phyloP scores from a whole-genome alignment of 2,888 invertebrate genomes.

The Lacanobia wlatinum region DNA sequence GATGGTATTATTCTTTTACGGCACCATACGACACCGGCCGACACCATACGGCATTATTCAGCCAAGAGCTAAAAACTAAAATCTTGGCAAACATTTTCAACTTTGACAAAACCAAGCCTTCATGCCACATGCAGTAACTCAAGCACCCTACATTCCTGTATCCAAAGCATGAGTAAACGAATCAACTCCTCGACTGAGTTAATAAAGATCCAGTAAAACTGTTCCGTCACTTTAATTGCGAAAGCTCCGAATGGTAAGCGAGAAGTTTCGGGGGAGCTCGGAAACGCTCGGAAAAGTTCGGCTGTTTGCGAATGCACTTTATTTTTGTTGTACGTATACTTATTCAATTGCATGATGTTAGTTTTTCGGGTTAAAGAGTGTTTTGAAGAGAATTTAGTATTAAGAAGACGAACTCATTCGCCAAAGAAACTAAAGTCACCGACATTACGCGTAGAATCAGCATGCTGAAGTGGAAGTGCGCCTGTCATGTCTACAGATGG shows the following conservation, averaged over 20 bases:
- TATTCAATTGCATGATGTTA: slow-evolving; percentile 2
- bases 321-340: slow-evolving; percentile 34
- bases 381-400: not conserved
- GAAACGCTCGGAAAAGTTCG: slow-evolving; percentile 45
- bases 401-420: no score
- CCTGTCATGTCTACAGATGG: no score
- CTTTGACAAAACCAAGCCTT: not conserved
- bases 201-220: slow-evolving; percentile 77
- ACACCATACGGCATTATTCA: no score
- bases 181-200: slow-evolving; percentile 67
- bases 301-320: slow-evolving; percentile 50
- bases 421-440: no score
- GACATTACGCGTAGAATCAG: no score
- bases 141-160: slow-evolving; percentile 15
- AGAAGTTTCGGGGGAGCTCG: slow-evolving; percentile 65
- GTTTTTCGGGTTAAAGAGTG: not conserved
- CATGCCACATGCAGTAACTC: not conserved
- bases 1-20: no score
- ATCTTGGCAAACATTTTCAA: not conserved
- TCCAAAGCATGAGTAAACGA: slow-evolving; percentile 58
- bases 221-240: slow-evolving; percentile 79
- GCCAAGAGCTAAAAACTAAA: not conserved
- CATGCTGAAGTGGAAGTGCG: no score
- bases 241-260: slow-evolving; percentile 68
- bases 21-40: no score